Base-by-base conservation (phyloP, 2,797 vertebrate species). In the Lagorchestes hirsutus region DNA sequence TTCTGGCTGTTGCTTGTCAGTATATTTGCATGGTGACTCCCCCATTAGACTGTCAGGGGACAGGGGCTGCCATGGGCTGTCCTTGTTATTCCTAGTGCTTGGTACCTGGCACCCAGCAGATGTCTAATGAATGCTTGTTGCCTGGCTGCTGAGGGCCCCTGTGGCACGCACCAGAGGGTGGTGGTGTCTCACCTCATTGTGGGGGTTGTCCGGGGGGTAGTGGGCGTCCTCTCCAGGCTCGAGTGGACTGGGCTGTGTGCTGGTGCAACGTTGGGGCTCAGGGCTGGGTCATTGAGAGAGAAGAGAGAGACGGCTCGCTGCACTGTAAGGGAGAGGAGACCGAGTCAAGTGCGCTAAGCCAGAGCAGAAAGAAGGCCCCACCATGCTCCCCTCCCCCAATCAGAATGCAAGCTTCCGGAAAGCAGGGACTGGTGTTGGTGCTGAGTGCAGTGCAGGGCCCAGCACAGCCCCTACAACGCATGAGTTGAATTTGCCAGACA, bases 291-390 rank as follows among this genome's bases (percentile, higher is more conserved):
- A 0, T 98, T 99, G 95, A 99, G 99, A 0, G 99, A 99, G 98
- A 99, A 99, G 93, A 99, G 99, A 0, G 99, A 99, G 96, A 99
- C 99, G 0, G 99, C 99, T 98, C 99, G 99, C 98, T 99, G 99
- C 98, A 99, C 99, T 99, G 98, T 40, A 95, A 0, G 91, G 93
- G 54, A 98, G 90, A 97, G 90, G 98, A 95, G 55, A 31, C 40
- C 13, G 9, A 8, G 31, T 93, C 87, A 52, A 52, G 82, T 9
- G 50, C 10, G 9, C 28, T 52, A 52, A 52, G 5, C 52, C 52
- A 52, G 52, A 52, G 52, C 52, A 52, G 52, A 52, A 52, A 52
- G 52, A 52, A 52, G 52, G 52, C 52, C 52, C 52, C 52, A 52
- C 52, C 52, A 52, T 52, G 52, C 52, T 52, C 52, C 52, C 52